Evolutionary conservation across 2,797 vertebrate species (phyloP), one percentile per base, ranked within the genome.

Genomic region (Octomys mimax): DNA sequence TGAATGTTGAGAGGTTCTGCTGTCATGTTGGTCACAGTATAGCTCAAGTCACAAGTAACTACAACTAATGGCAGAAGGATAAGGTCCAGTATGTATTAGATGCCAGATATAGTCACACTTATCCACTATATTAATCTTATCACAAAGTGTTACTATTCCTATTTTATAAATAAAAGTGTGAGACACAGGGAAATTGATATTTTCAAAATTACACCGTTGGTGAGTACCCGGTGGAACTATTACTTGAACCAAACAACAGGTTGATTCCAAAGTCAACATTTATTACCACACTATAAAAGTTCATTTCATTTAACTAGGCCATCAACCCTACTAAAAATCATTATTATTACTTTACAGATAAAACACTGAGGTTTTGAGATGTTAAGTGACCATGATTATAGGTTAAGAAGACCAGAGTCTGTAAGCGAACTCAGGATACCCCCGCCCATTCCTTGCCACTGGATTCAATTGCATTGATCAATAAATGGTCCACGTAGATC

Each of bases 151-250:
- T 68, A 77, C 70, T 42, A 52, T 18, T 71, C 28, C 36, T 39
- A 24, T 42, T 87, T 94, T 82, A 81, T 14, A 85, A 46, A n/a
- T 31, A 75, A 92, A 42, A 88, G 73, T 12, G n/a, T 1, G 24
- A 94, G 28, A 57, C 57, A 83, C 31, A 80, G 61, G 75, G 54
- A 26, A 10, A 78, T 59, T 24, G 5, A 81, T 42, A 79, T 71
- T 70, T 71, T 57, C 77, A 81, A 92, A 95, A 66, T 75, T 79
- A 71, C 75, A 92, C 33, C 85, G 73, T 52, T 54, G 26, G 28
- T 22, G 54, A 87, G 24, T 19, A 28, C 28, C 31, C 28, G 28
- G 68, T 21, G 4, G 75, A 95, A 21, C 19, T 36, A 49, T 7
- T 18, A 91, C 81, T 26, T 87, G 77, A 92, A 62, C 54, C 42